Percentiles rank a stretch among this genome's conserved stretches.
These are phyloP conservation scores for Anomalospiza imberbis DNA, from an alignment of 2,797 vertebrate genomes.

Conservation along the genomic window DNA sequence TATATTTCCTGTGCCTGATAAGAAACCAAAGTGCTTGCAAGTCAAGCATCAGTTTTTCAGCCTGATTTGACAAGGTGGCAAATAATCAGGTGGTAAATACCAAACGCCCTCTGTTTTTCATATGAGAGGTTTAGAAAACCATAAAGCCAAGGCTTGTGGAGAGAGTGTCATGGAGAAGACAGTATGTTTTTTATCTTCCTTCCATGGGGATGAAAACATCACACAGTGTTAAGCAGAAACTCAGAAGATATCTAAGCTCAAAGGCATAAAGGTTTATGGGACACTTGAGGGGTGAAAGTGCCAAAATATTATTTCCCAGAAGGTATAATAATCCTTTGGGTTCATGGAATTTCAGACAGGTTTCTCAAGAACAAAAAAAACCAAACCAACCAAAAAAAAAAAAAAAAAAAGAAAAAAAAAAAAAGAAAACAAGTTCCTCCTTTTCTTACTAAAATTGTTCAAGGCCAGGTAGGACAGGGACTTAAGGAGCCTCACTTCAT, in stretches of 20 bases:
- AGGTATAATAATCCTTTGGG: background rate
- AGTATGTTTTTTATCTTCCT: background rate
- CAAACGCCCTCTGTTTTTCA: background rate
- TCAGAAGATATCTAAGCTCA: background rate
- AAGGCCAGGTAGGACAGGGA: background rate
- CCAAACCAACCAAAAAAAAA: background rate
- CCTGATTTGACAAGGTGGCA: background rate
- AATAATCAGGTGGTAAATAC: background rate
- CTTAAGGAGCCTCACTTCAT: background rate
- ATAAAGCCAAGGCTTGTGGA: background rate
- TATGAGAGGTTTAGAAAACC: background rate
- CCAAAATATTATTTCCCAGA: background rate
- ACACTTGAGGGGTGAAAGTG: background rate
- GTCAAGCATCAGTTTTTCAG: background rate
- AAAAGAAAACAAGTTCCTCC: background rate
- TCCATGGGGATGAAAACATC: background rate
- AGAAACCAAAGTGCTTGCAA: background rate
- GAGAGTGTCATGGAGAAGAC: background rate
- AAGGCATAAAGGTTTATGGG: background rate
- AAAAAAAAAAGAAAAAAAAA: background rate
- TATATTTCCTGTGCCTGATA: background rate
- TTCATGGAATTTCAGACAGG: background rate
- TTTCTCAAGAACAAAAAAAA: background rate
- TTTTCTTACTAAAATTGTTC: background rate
- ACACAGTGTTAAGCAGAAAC: background rate